Evolutionary conservation across 2,113 vertebrate species (phyloP), one percentile per base, ranked within the genome.

Genomic region (Bubo scandiacus): DNA sequence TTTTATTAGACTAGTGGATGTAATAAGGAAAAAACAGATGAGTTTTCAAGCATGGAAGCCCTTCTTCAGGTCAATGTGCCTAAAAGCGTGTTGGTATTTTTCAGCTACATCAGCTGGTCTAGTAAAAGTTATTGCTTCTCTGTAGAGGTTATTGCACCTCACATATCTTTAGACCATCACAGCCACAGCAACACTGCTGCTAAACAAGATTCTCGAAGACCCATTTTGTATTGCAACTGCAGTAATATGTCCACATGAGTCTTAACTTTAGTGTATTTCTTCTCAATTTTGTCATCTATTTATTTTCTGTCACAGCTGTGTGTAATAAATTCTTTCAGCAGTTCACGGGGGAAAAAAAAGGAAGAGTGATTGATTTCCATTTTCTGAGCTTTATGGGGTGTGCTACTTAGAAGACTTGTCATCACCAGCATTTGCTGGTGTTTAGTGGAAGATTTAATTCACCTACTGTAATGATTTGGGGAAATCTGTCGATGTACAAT

Each of bases 281-380:
- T 89, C 82, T 93, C 86, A 77, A 9, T 94, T 94, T 96, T 92
- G 81, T 87, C 49, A 80, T 89, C 91, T 91, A 93, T 95, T 93
- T 96, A 91, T 97, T 97, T 95, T 95, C 86, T 94, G 87, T 94
- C 84, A 95, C 90, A 94, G 82, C 84, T 94, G 82, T 91, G 66
- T 88, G 84, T 87, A 95, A 90, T 96, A 94, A 86, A 96, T 95
- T 92, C 82, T 93, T 96, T 77, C 68, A 91, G 62, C 84, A 62
- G 23, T 90, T 96, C 43, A 45, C 43, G 16, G 43, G 43, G 43
- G 43, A 45, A 45, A 45, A 45, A 92, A 75, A 66, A 17, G 36
- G 51, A 81, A 42, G 62, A 66, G 66, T 96, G 93, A 96, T 90
- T 97, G 86, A 95, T 95, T 96, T 96, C 86, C 68, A 75, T 96